phyloP scores from a whole-genome alignment of 2,113 vertebrate species.

The Motacilla alba region DNA sequence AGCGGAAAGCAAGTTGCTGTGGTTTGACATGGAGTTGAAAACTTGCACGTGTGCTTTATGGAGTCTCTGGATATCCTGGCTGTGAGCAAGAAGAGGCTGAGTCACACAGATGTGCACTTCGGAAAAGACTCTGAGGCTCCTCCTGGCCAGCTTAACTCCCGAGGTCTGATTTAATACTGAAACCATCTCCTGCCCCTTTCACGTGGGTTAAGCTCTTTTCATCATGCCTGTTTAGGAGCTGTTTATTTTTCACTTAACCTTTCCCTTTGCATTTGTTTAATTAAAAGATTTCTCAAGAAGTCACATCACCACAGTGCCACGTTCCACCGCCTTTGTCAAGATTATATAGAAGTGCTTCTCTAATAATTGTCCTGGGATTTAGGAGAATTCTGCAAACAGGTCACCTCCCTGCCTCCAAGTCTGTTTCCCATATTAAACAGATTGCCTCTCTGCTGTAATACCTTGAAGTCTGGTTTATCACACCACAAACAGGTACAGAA shows the following conservation, averaged over 20 bases:
- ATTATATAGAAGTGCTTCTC: not conserved
- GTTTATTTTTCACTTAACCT: slow-evolving; percentile 39
- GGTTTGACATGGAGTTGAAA: not conserved
- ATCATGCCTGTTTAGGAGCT: not conserved
- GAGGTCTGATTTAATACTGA: not conserved
- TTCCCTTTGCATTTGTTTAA: slow-evolving; percentile 24
- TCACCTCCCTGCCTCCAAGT: not conserved
- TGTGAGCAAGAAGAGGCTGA: not conserved
- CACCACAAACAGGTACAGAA: not conserved
- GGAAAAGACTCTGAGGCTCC: not conserved
- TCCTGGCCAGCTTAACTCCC: not conserved
- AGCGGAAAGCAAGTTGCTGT: not conserved
- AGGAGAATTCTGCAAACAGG: slow-evolving; percentile 26
- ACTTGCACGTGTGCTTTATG: not conserved
- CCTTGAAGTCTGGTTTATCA: not conserved
- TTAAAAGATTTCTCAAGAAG: slow-evolving; percentile 20
- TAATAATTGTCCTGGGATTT: slow-evolving; percentile 40
- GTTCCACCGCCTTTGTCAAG: not conserved
- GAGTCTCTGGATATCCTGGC: not conserved
- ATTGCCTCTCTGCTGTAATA: not conserved
- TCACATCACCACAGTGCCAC: not conserved
- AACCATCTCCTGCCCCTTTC: not conserved
- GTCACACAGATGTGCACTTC: not conserved
- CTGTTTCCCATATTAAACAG: slow-evolving; percentile 10
- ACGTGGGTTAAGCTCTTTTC: not conserved